These are phyloP conservation scores for Ormia ochracea DNA, from an alignment of 2,888 invertebrate genomes.

Conservation along the genomic window DNA sequence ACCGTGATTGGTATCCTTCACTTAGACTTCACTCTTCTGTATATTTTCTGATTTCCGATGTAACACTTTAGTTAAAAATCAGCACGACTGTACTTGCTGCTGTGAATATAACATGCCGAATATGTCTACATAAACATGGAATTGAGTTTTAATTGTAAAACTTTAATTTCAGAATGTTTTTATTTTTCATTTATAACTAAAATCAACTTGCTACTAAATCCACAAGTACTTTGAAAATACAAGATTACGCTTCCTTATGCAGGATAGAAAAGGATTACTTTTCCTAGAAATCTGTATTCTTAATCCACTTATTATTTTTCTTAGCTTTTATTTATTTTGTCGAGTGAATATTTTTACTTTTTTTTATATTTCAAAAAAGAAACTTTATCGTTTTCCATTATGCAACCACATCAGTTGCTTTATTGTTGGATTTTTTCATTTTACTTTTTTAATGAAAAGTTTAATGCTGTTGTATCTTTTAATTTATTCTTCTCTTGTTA, in stretches of 20 bases:
- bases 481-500: neutral
- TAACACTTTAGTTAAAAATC: too few relatives aligned
- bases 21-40: too few relatives aligned
- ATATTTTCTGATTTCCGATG: too few relatives aligned
- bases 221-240: neutral
- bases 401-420: conserved; percentile 15
- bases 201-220: neutral
- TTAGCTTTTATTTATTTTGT: neutral
- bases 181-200: too few relatives aligned
- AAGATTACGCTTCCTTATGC: neutral
- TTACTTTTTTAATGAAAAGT: conserved; percentile 40
- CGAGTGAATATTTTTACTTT: neutral
- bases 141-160: too few relatives aligned
- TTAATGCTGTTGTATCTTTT: conserved; percentile 1
- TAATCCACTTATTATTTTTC: neutral
- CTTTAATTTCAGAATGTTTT: too few relatives aligned
- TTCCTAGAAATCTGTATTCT: neutral
- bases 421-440: conserved; percentile 1
- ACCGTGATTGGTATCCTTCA: too few relatives aligned
- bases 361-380: neutral
- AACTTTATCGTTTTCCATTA: conserved; percentile 34
- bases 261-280: neutral
- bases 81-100: too few relatives aligned
- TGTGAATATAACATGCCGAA: too few relatives aligned
- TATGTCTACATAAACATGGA: too few relatives aligned